Percentiles rank a stretch among this genome's conserved stretches.
Conservation (phyloP, 2,888 invertebrate species). For the Agonopterix alstromeriana region DNA sequence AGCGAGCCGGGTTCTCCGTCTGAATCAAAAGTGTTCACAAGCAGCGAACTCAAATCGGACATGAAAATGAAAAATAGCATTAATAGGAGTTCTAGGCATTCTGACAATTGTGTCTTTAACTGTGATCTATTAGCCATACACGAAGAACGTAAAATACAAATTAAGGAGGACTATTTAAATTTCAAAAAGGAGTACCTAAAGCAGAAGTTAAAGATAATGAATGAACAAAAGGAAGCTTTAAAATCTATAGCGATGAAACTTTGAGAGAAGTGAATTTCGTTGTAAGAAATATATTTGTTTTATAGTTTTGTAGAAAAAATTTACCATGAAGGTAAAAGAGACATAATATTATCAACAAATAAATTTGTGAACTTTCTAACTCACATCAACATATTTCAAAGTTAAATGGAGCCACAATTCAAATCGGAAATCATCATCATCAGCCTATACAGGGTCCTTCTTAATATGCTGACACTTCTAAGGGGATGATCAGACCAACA, state of each 20-base stretch:
- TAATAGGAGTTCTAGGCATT: constrained; percentile 23
- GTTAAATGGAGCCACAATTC: too few relatives aligned
- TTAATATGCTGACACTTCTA: too few relatives aligned
- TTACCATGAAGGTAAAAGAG: too few relatives aligned
- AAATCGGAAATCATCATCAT: too few relatives aligned
- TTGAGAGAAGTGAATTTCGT: constrained; percentile 1
- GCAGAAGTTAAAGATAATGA: constrained; percentile 53
- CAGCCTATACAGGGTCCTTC: too few relatives aligned
- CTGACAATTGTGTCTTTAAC: constrained; percentile 44
- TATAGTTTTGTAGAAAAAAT: too few relatives aligned
- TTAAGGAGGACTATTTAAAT: constrained; percentile 60
- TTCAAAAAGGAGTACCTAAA: constrained; percentile 63
- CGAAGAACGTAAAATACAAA: constrained; percentile 50
- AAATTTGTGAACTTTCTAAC: too few relatives aligned
- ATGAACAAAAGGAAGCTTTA: constrained; percentile 62
- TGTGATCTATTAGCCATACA: constrained; percentile 52
- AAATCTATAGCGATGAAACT: constrained; percentile 57
- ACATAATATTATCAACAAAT: too few relatives aligned
- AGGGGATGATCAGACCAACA: too few relatives aligned
- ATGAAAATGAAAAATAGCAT: constrained; percentile 23
- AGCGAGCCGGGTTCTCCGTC: constrained; percentile 45
- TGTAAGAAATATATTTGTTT: too few relatives aligned
- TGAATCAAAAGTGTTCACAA: constrained; percentile 43
- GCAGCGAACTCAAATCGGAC: constrained; percentile 21
- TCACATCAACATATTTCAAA: too few relatives aligned